Conservation (phyloP, 2,797 vertebrate genomes). For the Okamejei kenojei region DNA sequence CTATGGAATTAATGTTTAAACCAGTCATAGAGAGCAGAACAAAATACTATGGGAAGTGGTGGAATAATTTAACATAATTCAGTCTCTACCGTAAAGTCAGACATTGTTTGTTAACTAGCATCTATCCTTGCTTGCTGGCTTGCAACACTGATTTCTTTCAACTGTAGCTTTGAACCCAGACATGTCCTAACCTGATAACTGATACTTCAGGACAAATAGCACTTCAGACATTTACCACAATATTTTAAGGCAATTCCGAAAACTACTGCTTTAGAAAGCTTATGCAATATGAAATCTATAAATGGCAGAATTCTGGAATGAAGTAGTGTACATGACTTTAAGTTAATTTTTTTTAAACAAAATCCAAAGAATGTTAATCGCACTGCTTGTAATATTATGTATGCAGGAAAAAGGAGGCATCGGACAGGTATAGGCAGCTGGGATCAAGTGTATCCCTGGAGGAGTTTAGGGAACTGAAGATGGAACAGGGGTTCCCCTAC, state of each 20-base stretch:
- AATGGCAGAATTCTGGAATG: background rate
- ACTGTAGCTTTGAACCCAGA: background rate
- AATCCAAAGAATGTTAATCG: constrained; percentile 62
- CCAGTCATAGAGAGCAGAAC: background rate
- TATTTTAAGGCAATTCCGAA: background rate
- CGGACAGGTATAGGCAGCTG: no score
- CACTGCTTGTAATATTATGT: constrained; percentile 55
- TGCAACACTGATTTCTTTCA: background rate
- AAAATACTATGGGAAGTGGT: background rate
- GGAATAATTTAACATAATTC: background rate
- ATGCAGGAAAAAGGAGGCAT: constrained; percentile 45
- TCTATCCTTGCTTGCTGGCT: background rate
- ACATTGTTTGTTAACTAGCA: background rate
- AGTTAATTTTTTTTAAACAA: constrained; percentile 32
- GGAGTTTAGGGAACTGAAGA: no score
- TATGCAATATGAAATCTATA: background rate
- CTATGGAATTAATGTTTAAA: background rate
- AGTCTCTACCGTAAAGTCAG: background rate
- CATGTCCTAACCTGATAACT: background rate
- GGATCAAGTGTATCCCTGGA: no score
- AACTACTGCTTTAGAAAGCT: background rate
- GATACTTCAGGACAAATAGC: background rate
- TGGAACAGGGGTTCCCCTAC: no score
- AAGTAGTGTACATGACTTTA: background rate
- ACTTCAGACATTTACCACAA: background rate